A percentile compares a stretch with the other conserved stretches of the same genome.
phyloP scores from a whole-genome alignment of 2,113 vertebrate genomes.

The Hiodon alosoides region DNA sequence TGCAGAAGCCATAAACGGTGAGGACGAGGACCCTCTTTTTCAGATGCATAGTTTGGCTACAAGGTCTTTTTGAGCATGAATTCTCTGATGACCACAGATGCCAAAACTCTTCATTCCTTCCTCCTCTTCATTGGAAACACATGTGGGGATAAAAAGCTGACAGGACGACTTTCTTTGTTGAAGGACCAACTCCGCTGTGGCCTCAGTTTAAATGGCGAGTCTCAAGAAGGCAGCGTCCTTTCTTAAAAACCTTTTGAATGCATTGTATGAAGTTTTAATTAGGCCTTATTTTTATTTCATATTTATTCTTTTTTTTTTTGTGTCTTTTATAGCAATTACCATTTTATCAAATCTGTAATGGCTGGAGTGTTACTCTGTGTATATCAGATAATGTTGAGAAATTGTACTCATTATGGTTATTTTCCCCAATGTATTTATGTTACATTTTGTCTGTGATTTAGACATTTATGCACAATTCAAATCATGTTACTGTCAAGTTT shows the following conservation, averaged over 20 bases:
- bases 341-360: slow-evolving; percentile 43
- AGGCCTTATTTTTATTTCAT: slow-evolving; percentile 81
- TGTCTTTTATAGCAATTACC: slow-evolving; percentile 48
- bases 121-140: slow-evolving; percentile 46
- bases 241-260: slow-evolving; percentile 35
- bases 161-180: slow-evolving; percentile 43
- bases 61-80: slow-evolving; percentile 2
- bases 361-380: slow-evolving; percentile 40
- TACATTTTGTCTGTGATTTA: slow-evolving; percentile 55
- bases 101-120: slow-evolving; percentile 45
- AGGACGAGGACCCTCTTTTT: slow-evolving; percentile 45
- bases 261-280: slow-evolving; percentile 61
- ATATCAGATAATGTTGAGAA: slow-evolving; percentile 31
- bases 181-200: slow-evolving; percentile 75
- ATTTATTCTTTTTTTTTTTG: slow-evolving; percentile 27
- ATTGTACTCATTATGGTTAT: slow-evolving; percentile 39
- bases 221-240: slow-evolving; percentile 39
- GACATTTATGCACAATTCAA: slow-evolving; percentile 65
- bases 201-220: slow-evolving; percentile 41
- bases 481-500: slow-evolving; percentile 66
- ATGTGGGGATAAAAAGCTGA: slow-evolving; percentile 37
- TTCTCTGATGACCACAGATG: slow-evolving; percentile 46
- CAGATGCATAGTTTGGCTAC: slow-evolving; percentile 22
- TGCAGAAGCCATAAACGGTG: slow-evolving; percentile 65
- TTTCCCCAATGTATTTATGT: slow-evolving; percentile 62